phyloP scores from a whole-genome alignment of 2,888 invertebrate species.

The Mantis religiosa region DNA sequence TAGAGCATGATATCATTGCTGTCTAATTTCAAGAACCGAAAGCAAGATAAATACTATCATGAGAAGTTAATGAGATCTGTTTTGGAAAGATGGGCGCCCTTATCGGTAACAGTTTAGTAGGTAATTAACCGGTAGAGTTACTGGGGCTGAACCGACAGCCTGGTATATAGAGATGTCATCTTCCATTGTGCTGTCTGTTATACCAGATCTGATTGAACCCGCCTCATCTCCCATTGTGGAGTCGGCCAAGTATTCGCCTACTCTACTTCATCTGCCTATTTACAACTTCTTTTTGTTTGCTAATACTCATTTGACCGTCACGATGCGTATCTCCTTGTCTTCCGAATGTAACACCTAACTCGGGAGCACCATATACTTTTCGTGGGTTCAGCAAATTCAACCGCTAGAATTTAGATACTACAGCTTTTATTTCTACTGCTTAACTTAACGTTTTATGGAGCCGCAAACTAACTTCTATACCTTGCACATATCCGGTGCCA shows the following conservation, averaged over 20 bases:
- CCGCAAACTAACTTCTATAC: no score
- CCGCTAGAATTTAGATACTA: no score
- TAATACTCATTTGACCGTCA: neutral
- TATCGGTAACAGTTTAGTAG: neutral
- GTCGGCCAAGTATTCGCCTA: neutral
- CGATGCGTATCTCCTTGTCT: neutral
- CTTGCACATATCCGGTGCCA: no score
- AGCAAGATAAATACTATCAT: neutral
- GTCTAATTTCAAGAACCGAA: neutral
- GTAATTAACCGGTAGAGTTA: neutral
- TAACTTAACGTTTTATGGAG: no score
- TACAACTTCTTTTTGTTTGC: neutral
- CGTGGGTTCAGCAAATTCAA: no score
- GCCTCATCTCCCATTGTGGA: neutral
- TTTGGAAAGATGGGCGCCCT: neutral
- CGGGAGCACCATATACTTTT: no score
- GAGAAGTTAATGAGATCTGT: neutral
- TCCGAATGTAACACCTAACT: neutral
- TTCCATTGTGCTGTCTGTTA: constrained; percentile 2
- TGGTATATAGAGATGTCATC: neutral
- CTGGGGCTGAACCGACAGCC: neutral
- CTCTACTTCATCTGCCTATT: neutral
- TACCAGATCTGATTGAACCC: neutral
- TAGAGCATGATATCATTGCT: no score
- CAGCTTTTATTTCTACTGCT: no score